These are phyloP conservation scores for Phoxinus phoxinus DNA, from an alignment of 2,113 vertebrate species.

Conservation along the genomic window DNA sequence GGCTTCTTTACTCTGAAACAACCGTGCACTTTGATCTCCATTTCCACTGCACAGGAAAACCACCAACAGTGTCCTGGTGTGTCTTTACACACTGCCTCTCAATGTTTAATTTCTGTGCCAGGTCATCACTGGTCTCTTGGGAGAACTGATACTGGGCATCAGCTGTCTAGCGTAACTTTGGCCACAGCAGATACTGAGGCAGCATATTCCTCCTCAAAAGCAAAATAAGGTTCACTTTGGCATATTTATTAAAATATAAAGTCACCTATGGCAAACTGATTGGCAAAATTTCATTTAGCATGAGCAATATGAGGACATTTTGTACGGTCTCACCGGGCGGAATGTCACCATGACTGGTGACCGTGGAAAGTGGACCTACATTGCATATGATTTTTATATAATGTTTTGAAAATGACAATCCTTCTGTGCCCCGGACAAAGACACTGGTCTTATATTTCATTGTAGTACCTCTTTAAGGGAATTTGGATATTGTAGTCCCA, in stretches of 20 bases:
- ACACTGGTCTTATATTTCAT: constrained; percentile 17
- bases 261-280: neutral
- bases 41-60: neutral
- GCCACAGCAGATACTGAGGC: neutral
- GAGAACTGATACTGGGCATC: neutral
- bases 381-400: neutral
- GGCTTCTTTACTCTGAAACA: neutral
- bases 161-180: neutral
- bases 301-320: neutral
- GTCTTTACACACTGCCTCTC: neutral
- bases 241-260: neutral
- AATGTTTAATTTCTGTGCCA: neutral
- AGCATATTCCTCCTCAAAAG: neutral
- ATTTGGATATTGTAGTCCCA: neutral
- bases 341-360: neutral
- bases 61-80: neutral
- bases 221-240: neutral
- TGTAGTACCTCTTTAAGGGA: constrained; percentile 22
- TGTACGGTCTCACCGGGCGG: no score
- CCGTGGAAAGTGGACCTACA: neutral
- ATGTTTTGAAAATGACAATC: neutral
- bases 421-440: constrained; percentile 43
- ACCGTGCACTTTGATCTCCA: neutral
- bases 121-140: neutral
- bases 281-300: neutral